These are phyloP conservation scores for Hydrolagus affinis DNA, from an alignment of 2,113 vertebrate species.

Conservation along the genomic window DNA sequence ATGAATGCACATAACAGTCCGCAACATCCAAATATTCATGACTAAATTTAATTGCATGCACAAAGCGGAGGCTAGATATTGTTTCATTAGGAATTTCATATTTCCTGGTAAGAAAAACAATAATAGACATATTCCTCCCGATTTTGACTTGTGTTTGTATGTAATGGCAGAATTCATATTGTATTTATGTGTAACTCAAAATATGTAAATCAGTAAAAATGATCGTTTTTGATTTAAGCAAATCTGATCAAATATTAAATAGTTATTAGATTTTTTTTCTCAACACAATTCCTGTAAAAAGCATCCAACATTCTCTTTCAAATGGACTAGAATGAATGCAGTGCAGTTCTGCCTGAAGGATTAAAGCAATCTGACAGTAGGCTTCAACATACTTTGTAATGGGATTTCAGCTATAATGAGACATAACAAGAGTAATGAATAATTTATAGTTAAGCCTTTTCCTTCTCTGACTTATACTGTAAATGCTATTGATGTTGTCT, in stretches of 20 bases:
- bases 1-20: too few relatives aligned
- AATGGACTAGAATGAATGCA: not conserved
- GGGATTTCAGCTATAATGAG: not conserved
- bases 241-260: not conserved
- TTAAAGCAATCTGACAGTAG: not conserved
- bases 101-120: not conserved
- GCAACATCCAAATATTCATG: too few relatives aligned
- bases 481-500: not conserved
- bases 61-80: too few relatives aligned
- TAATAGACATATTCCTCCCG: not conserved
- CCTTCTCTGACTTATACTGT: not conserved
- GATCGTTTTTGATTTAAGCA: too few relatives aligned
- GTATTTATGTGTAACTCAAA: not conserved
- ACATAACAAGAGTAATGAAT: slow-evolving; percentile 1
- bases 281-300: not conserved
- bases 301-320: not conserved
- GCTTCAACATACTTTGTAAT: not conserved
- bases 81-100: too few relatives aligned
- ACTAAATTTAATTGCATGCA: too few relatives aligned
- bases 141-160: not conserved
- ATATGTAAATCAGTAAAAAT: too few relatives aligned
- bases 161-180: not conserved
- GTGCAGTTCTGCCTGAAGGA: not conserved
- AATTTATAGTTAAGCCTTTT: slow-evolving; percentile 1
- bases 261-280: not conserved